Base-by-base conservation (phyloP, 1,140 invertebrate species). In the Varroa destructor region DNA sequence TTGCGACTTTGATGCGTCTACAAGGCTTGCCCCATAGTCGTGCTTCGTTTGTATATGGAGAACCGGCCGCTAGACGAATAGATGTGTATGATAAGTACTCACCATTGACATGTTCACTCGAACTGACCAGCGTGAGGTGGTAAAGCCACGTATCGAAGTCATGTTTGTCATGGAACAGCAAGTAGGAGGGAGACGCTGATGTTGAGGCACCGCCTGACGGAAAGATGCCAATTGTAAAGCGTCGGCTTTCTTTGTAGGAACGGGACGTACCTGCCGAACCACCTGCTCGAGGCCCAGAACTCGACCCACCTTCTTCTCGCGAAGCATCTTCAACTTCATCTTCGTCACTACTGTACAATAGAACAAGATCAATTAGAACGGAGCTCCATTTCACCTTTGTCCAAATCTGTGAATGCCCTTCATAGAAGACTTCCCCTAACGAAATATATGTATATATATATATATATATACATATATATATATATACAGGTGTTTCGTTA, bases 121-220 rank as follows among this genome's bases (percentile, higher is more conserved):
- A 90, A 54, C 91, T 92, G 0, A 94, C 92, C 37, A 96, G 90
- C 0, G 92, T 95, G 73, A 97, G 80, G 78, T 94, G 90, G 79
- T 95, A 95, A 71, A 96, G 79, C 93, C 93, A 97, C 73, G 89
- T 87, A 80, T 96, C 92, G 76, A 85, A 85, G 76, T 86, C 85
- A 74, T 91, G 90, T 79, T 94, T 94, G 71, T 87, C 88, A 46
- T 88, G 86, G 79, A 95, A 87, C 71, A 95, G 82, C 55, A 97
- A 82, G 81, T 97, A 96, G 0, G 91, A 93, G 6, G 93, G 92
- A 55, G 90, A 90, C 77, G 88, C 87, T 55, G 81, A 92, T 89
- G 72, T 89, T 55, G 81, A 92, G 89, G 72, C 89, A 87, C 61
- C 61, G 12, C 14, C 61, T 8, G 46, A 51, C 61, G 91, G 92